A percentile compares a stretch with the other conserved stretches of the same genome.
phyloP scores from a whole-genome alignment of 2,113 vertebrate species.

The Forbesichthys papilliferus region DNA sequence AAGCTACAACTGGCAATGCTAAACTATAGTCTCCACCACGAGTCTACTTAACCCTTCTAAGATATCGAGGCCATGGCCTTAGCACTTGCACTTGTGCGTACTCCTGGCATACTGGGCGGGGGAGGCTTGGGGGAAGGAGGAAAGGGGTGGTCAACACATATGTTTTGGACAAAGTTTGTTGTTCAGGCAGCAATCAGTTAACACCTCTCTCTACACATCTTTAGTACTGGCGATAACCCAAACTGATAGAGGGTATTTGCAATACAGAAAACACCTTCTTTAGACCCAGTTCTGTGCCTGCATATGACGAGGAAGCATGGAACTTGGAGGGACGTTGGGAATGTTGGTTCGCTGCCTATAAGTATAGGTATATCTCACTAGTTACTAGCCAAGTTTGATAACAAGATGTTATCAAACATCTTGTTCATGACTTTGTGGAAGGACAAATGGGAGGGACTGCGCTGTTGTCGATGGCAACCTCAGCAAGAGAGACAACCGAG shows the following conservation, averaged over 20 bases:
- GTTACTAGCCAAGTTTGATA: not conserved
- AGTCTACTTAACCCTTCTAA: slow-evolving; percentile 41
- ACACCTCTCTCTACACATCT: slow-evolving; percentile 48
- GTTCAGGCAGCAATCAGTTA: slow-evolving; percentile 66
- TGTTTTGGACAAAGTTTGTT: slow-evolving; percentile 76
- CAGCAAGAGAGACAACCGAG: slow-evolving; percentile 24
- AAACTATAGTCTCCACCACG: slow-evolving; percentile 19
- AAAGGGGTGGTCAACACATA: slow-evolving; percentile 51
- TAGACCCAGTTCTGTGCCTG: slow-evolving; percentile 29
- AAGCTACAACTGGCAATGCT: slow-evolving; percentile 33
- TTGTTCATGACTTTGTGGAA: slow-evolving; percentile 16
- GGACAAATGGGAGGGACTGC: not conserved
- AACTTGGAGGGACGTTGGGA: too few species aligned
- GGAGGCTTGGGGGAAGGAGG: too few species aligned
- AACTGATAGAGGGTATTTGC: too few species aligned
- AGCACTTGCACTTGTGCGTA: slow-evolving; percentile 36
- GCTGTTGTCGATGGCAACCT: slow-evolving; percentile 14
- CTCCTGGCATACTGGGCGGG: slow-evolving; percentile 42
- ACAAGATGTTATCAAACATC: not conserved
- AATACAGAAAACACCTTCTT: slow-evolving; percentile 26
- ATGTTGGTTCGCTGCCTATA: too few species aligned
- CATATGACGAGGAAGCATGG: slow-evolving; percentile 1
- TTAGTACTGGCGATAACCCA: slow-evolving; percentile 8
- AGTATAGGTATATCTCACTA: not conserved
- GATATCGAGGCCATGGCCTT: slow-evolving; percentile 55